Evolutionary conservation across 1,140 invertebrate species (phyloP), one percentile per base, ranked within the genome.

Genomic region (Pemphigus obesinymphae): DNA sequence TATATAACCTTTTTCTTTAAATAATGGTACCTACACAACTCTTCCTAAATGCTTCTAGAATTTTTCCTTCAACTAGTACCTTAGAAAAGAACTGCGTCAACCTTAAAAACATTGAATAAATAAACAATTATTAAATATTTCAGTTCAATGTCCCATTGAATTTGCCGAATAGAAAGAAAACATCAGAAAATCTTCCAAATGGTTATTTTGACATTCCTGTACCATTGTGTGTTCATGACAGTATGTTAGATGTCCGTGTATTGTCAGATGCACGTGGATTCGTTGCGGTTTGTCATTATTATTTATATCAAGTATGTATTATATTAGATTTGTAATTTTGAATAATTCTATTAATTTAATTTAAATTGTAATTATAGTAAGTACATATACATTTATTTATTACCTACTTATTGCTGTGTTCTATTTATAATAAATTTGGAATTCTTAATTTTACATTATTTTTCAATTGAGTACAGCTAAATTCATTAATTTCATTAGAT

Each of bases 221-320:
- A 83, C 93, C 93, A 2, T 86, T 94, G 55, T 88, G 92, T 76
- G 91, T 94, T 31, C 93, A 94, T 85, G 93, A 95, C 86, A 93
- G 92, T 86, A 92, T 92, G 11, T 87, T 95, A 34, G 93, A 95
- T 88, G 88, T 95, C 11, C 91, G 93, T 84, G 93, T 95, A 63
- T 88, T 94, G 61, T 92, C 92, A 34, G 90, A 92, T 85, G 89
- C 91, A 48, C 90, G 90, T 82, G 93, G 93, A 80, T 89, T 93
- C 85, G 90, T 95, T 26, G 94, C 93, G 84, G 91, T 95, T 63
- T 95, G 93, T 84, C 93, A 95, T 87, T 93, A 95, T 87, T 95
- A 95, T 85, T 87, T 95, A 1, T 95, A 95, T 85, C 92, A 94
- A 86, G 87, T 87, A 84, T 70, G 75, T 82, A 37, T 45, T 17